Conservation (phyloP, 2,113 vertebrate genomes). For the Lethenteron reissneri region DNA sequence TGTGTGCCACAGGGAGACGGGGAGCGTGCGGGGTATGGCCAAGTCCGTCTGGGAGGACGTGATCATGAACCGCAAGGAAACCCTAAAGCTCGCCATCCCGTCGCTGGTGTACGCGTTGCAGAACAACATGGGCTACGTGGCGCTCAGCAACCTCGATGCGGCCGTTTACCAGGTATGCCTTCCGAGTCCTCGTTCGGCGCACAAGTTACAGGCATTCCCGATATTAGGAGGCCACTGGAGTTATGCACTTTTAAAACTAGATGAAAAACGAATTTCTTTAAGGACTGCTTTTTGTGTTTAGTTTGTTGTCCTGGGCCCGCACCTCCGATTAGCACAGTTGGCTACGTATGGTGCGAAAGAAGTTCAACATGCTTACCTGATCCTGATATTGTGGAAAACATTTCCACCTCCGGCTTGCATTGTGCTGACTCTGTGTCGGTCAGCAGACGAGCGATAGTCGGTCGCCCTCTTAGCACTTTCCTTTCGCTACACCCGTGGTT, state of each 20-base stretch:
- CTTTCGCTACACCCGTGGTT: no score
- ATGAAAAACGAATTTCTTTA: background rate
- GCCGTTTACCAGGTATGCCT: slow-evolving; percentile 70
- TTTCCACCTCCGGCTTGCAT: no score
- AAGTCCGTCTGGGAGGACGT: slow-evolving; percentile 41
- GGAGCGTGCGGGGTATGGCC: slow-evolving; percentile 32
- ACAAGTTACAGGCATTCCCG: no score
- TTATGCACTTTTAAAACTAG: background rate
- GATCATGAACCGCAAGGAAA: slow-evolving; percentile 42
- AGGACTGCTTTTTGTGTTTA: background rate
- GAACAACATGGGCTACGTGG: slow-evolving; percentile 93
- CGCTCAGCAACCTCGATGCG: slow-evolving; percentile 80
- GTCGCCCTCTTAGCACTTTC: no score
- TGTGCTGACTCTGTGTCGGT: no score
- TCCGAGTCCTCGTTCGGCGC: background rate
- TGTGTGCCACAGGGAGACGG: slow-evolving; percentile 43
- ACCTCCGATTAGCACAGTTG: no score
- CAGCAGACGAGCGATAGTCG: no score
- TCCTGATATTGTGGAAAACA: no score
- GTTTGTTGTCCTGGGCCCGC: no score
- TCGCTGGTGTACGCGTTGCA: slow-evolving; percentile 77
- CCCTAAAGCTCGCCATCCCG: slow-evolving; percentile 70
- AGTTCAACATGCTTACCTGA: no score
- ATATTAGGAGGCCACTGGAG: no score
- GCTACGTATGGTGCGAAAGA: no score